phyloP scores from a whole-genome alignment of 1,140 invertebrate genomes.

The Halyomorpha halys region DNA sequence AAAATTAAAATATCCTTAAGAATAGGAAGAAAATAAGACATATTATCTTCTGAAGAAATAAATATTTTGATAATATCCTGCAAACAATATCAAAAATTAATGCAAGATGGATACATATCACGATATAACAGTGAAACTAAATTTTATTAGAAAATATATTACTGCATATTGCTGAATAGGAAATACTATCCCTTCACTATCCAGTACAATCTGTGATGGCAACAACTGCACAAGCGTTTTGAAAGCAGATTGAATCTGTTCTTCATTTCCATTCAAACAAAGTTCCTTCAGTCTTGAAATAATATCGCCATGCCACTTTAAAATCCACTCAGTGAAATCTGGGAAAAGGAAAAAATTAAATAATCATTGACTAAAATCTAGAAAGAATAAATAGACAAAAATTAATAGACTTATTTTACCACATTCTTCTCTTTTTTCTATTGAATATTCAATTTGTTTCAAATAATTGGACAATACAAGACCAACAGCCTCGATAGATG shows the following conservation, averaged over 20 bases:
- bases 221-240: background rate
- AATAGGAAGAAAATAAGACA: background rate
- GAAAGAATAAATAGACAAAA: no score
- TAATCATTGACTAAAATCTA: no score
- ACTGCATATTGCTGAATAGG: background rate
- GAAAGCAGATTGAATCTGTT: constrained; percentile 2
- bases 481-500: no score
- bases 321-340: background rate
- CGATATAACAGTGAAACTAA: no score
- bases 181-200: background rate
- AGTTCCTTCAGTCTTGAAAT: no score
- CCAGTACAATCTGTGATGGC: background rate
- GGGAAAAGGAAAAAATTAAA: background rate
- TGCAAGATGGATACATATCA: no score
- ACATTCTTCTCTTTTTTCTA: no score
- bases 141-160: background rate
- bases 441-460: no score
- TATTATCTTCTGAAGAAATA: background rate
- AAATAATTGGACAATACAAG: no score
- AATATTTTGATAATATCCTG: background rate
- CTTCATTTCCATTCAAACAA: background rate
- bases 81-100: background rate
- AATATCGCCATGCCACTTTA: background rate
- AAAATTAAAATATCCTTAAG: constrained; percentile 12
- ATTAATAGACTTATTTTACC: no score